phyloP scores from a whole-genome alignment of 2,113 vertebrate species.

The Sturnus vulgaris region DNA sequence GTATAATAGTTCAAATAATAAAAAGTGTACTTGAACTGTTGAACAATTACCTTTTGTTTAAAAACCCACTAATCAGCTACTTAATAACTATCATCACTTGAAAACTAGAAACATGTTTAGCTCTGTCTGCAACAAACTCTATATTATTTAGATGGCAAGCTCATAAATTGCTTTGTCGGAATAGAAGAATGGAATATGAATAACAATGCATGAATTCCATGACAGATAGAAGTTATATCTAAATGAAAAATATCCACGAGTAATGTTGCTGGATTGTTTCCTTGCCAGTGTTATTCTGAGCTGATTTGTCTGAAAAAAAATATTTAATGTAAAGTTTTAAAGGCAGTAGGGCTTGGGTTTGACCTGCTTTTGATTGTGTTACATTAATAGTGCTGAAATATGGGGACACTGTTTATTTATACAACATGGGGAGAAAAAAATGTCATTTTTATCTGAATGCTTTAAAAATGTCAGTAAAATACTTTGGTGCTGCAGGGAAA shows the following conservation, averaged over 20 bases:
- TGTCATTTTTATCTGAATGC: background rate
- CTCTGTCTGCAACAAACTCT: background rate
- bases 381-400: background rate
- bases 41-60: background rate
- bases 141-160: background rate
- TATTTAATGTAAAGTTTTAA: background rate
- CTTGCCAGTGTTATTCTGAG: background rate
- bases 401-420: constrained; percentile 12
- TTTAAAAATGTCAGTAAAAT: constrained; percentile 26
- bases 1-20: background rate
- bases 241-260: background rate
- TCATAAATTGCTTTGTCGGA: constrained; percentile 21
- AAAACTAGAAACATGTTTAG: background rate
- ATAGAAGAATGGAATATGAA: background rate
- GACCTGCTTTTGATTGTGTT: background rate
- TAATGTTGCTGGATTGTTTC: background rate
- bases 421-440: background rate
- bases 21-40: background rate
- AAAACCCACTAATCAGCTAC: background rate
- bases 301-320: background rate
- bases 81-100: background rate
- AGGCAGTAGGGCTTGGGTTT: background rate
- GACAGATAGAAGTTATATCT: background rate
- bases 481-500: constrained; percentile 10
- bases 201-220: background rate